Conservation (phyloP, 2,888 invertebrate species). For the Campoletis raptor region DNA sequence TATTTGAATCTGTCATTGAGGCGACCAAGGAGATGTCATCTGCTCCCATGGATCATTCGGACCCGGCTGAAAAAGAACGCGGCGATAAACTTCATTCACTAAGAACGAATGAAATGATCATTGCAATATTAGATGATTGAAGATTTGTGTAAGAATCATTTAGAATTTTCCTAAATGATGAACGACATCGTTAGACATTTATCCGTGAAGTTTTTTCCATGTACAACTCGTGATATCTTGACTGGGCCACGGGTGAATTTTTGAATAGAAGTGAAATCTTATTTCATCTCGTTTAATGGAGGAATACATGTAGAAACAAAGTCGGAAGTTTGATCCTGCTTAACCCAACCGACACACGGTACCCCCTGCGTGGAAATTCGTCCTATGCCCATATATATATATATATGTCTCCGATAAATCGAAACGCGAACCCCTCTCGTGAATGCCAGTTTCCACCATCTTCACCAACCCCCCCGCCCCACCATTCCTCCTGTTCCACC, state of each 20-base stretch:
- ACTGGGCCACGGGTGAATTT: constrained; percentile 1
- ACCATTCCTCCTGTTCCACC: constrained; percentile 34
- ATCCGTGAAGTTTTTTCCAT: too few relatives aligned
- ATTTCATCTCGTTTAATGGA: constrained; percentile 42
- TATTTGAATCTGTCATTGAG: constrained; percentile 28
- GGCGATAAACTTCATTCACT: background rate
- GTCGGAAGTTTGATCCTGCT: constrained; percentile 63
- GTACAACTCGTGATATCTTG: background rate
- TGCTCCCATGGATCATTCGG: constrained; percentile 11
- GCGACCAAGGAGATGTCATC: constrained; percentile 36
- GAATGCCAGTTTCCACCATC: constrained; percentile 66
- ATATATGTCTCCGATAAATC: constrained; percentile 18
- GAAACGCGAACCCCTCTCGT: constrained; percentile 53
- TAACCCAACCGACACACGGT: constrained; percentile 47
- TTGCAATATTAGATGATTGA: background rate
- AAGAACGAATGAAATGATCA: background rate
- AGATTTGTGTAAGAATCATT: background rate
- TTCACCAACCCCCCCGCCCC: constrained; percentile 39
- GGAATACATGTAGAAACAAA: constrained; percentile 46
- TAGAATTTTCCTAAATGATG: background rate
- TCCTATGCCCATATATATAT: constrained; percentile 5
- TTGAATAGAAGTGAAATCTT: constrained; percentile 12
- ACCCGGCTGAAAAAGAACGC: background rate
- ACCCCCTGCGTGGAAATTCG: constrained; percentile 51
- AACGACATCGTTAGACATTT: background rate